Percentiles rank a stretch among this genome's conserved stretches.
Evolutionary conservation across 2,888 invertebrate species (phyloP).

Genomic region (Lordiphosa andalusiaca): DNA sequence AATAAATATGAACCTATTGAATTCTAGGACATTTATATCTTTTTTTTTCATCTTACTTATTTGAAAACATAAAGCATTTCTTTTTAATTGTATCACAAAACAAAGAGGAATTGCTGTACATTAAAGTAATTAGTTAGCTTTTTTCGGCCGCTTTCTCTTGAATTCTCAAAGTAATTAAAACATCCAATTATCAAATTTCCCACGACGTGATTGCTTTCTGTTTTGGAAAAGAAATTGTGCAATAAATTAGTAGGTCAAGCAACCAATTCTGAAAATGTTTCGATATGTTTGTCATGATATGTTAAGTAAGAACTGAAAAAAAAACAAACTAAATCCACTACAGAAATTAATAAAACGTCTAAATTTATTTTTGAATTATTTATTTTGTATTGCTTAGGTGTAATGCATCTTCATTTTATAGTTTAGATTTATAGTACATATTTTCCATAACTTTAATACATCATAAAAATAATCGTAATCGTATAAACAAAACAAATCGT

Average conservation of each 20-base stretch:
- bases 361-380: constrained; percentile 52
- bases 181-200: constrained; percentile 79
- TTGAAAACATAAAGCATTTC: constrained; percentile 29
- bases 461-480: constrained; percentile 69
- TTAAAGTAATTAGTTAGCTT: constrained; percentile 11
- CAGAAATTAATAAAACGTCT: constrained; percentile 29
- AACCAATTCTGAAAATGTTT: constrained; percentile 7
- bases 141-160: no score
- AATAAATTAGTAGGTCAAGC: constrained; percentile 33
- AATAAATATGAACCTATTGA: constrained; percentile 38
- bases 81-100: constrained; percentile 54
- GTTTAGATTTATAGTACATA: constrained; percentile 59
- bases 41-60: constrained; percentile 30
- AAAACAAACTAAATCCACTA: constrained; percentile 7
- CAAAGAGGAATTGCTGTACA: constrained; percentile 48
- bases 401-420: constrained; percentile 55
- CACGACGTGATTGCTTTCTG: constrained; percentile 73
- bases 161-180: constrained; percentile 54
- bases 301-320: constrained; percentile 12
- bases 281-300: constrained; percentile 45
- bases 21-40: constrained; percentile 10
- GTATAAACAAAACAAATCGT: constrained; percentile 71
- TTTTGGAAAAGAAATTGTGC: constrained; percentile 44
- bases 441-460: constrained; percentile 71
- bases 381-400: constrained; percentile 65